Base-by-base conservation (phyloP, 2,797 vertebrate genomes). In the Malurus splendens region DNA sequence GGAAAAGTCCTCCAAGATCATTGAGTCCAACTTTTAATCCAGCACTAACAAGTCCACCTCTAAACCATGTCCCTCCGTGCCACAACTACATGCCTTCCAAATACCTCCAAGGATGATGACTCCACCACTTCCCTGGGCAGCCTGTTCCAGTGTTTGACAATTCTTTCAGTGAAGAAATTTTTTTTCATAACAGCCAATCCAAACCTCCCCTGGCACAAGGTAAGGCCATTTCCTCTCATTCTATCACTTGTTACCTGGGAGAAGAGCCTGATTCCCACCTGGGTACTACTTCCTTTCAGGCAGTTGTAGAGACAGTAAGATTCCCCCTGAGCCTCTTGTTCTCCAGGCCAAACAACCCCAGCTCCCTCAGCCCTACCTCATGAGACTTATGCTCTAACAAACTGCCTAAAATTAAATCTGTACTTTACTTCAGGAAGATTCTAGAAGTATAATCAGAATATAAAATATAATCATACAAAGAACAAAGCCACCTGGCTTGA, bases 291-390 rank as follows among this genome's bases (percentile, higher is more conserved):
- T 70, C 56, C 24, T 32, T 60, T 79, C 38, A 78, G 30, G n/a
- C 5, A 70, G 27, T 4, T 66, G 38, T 18, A 23, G 38, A 55
- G 23, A 39, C 0, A 1, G 5, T 8, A 5, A 71, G 18, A n/a
- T 52, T 51, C 44, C 16, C 19, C 28, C 33, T 27, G 4, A 33
- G 51, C 3, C 27, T 64, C 25, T 10, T 84, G 3, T 78, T 72
- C 25, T 75, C 28, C 19, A 61, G 42, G 4, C 20, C 66, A 15
- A 75, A 78, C 5, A 59, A 7, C 2, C 1, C 7, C n/a, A 67
- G 33, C 7, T 73, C 33, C 64, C n/a, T 79, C 42, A 61, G 20
- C 12, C 0, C 1, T 14, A 61, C 30, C 17, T 64, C 5, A 2
- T 45, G 19, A 70, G 30, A 64, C 12, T 14, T 64, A 20, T 2